Percentiles rank a stretch among this genome's conserved stretches.
Conservation (phyloP, 2,113 vertebrate species). For the Bufo bufo region DNA sequence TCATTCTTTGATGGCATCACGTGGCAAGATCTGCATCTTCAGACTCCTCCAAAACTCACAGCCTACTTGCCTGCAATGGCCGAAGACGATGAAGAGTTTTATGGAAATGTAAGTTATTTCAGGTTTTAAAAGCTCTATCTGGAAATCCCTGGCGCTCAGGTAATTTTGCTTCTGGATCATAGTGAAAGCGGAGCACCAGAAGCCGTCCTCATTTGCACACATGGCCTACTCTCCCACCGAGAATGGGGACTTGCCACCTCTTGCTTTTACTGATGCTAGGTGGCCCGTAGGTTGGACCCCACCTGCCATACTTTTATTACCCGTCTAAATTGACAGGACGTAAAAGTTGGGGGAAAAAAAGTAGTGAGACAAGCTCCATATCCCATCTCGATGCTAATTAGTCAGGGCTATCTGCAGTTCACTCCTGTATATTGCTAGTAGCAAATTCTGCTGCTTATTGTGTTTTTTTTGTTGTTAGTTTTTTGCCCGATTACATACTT, state of each 20-base stretch:
- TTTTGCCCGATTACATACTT: neutral
- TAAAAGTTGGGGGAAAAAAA: neutral
- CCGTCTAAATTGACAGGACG: too few species aligned
- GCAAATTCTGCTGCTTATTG: neutral
- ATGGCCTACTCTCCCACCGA: neutral
- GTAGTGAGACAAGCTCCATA: neutral
- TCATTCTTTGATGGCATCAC: slow-evolving; percentile 91
- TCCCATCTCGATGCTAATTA: neutral
- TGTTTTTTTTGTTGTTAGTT: neutral
- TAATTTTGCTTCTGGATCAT: neutral
- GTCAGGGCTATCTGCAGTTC: neutral
- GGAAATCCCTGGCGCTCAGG: too few species aligned
- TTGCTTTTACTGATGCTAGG: too few species aligned
- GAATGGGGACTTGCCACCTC: too few species aligned
- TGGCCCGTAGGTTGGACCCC: too few species aligned
- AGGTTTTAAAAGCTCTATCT: neutral
- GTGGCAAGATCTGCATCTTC: slow-evolving; percentile 90
- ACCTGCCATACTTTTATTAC: too few species aligned
- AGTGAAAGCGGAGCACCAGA: neutral
- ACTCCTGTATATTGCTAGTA: neutral
- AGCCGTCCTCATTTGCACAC: neutral
- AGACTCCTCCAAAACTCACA: slow-evolving; percentile 95
- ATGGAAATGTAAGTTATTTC: slow-evolving; percentile 86
- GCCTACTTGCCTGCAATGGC: slow-evolving; percentile 98
- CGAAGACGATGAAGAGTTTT: slow-evolving; percentile 98